A percentile compares a stretch with the other conserved stretches of the same genome.
Conservation (phyloP, 2,797 vertebrate genomes). For the Loris lydekkerianus region DNA sequence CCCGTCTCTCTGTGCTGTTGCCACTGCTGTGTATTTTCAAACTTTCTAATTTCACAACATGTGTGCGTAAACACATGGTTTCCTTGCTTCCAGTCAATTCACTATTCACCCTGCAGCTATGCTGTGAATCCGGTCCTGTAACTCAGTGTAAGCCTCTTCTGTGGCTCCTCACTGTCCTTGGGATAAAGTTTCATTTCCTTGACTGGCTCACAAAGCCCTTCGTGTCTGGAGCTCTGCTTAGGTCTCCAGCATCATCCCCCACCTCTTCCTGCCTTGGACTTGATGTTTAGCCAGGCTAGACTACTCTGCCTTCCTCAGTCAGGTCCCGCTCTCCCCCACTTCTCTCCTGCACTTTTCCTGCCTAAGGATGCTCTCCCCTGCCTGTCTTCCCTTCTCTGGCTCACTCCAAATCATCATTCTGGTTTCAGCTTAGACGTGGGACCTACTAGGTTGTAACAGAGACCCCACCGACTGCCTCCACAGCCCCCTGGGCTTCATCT, state of each 20-base stretch:
- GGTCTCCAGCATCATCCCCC: neutral
- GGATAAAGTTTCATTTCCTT: neutral
- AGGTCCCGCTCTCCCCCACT: too few relatives aligned
- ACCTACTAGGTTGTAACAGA: neutral
- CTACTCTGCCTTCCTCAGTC: neutral
- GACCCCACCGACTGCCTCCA: neutral
- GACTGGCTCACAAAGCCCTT: neutral
- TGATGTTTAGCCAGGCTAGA: neutral
- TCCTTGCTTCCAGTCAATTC: neutral
- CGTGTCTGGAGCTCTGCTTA: neutral
- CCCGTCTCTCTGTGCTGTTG: neutral
- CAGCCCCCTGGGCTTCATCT: neutral
- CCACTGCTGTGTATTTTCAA: neutral
- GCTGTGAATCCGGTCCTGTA: neutral
- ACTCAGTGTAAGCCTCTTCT: neutral
- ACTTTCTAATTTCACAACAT: constrained; percentile 55
- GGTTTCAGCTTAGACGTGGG: neutral
- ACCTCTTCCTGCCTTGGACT: neutral
- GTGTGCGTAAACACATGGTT: neutral
- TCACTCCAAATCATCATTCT: neutral
- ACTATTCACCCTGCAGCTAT: neutral
- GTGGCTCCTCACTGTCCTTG: neutral
- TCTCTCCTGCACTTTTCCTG: neutral
- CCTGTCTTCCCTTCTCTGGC: too few relatives aligned
- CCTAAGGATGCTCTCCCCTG: neutral